Base-by-base conservation (phyloP, 2,888 invertebrate species). In the Ochropleura leucogaster region DNA sequence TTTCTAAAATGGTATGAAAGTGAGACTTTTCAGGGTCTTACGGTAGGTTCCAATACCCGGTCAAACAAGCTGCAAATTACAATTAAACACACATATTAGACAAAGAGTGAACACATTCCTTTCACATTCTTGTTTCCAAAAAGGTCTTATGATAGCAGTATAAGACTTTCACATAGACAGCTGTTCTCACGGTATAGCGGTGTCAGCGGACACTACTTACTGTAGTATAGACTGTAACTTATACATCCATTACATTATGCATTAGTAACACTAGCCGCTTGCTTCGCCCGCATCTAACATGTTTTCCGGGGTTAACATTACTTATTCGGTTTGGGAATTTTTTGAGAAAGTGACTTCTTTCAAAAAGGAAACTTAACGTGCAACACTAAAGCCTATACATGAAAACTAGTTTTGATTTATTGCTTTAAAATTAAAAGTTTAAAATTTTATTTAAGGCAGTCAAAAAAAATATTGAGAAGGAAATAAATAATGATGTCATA, bases 201-300 rank as follows among this genome's bases (percentile, higher is more conserved):
- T 9, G n/a, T 20, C 46, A n/a, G n/a, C n/a, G n/a, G n/a, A n/a
- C n/a, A n/a, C n/a, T n/a, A n/a, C n/a, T n/a, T n/a, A n/a, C n/a
- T n/a, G n/a, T n/a, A n/a, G n/a, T n/a, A 5, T 8, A 70, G 18
- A n/a, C n/a, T 72, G 75, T 76, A 78, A 76, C 60, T n/a, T 76
- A 60, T 60, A 42, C 60, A 46, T 30, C 30, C 30, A 16, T 67
- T 78, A 78, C 60, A 62, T 78, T 53, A 78, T 47, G 53, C 75
- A 70, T 76, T 70, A 78, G 78, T 76, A 76, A 76, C 53, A 62
- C 47, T 42, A 76, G 71, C 60, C n/a, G 51, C n/a, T 70, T 47
- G 30, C 42, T 16, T n/a, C 10, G 20, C 51, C 49, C 59, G 59
- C 30, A 62, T 78, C 30, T 47, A 7, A 53, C 5, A 42, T 12